Evolutionary conservation across 1,140 invertebrate genomes (phyloP), one percentile per base, ranked within the genome.

Genomic region (Panulirus ornatus): DNA sequence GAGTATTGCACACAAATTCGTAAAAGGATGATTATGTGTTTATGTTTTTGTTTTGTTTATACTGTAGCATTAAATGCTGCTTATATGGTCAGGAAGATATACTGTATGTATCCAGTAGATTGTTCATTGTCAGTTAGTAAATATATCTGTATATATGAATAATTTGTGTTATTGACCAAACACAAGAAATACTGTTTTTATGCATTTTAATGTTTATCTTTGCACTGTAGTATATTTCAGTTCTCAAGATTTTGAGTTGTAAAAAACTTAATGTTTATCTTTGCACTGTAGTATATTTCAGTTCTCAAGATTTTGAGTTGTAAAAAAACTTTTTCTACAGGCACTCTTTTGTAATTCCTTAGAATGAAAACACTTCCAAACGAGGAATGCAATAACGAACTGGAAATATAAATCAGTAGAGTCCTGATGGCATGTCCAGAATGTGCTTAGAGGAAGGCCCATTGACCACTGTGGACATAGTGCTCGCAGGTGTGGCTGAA

Each of bases 371-470:
- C n/a, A n/a, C n/a, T n/a, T n/a, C n/a, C n/a, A n/a, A n/a, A n/a
- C n/a, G n/a, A n/a, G n/a, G n/a, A n/a, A n/a, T n/a, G n/a, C n/a
- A n/a, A n/a, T n/a, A n/a, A n/a, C n/a, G n/a, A n/a, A n/a, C n/a
- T 66, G 3, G 8, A 11, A 47, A 14, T 78, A 40, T 2, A 40
- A 38, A 22, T 92, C 83, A 92, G 75, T 92, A 92, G 1, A 92
- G 81, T 42, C 92, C 92, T 58, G 92, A 92, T 0, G 92, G 91
- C 76, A 92, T 92, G n/a, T 92, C 91, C 16, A 92, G 78, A 27
- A 92, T 92, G 70, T 92, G 91, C 58, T 91, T 91, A 11, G 88
- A 84, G 27, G 86, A 58, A 0, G 75, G 44, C 22, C 70, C 79
- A 19, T 70, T 79, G 58, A 71, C 71, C 2, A 71, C 75, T 22